phyloP scores from a whole-genome alignment of 2,888 invertebrate species.

The Aleiodes alternator region DNA sequence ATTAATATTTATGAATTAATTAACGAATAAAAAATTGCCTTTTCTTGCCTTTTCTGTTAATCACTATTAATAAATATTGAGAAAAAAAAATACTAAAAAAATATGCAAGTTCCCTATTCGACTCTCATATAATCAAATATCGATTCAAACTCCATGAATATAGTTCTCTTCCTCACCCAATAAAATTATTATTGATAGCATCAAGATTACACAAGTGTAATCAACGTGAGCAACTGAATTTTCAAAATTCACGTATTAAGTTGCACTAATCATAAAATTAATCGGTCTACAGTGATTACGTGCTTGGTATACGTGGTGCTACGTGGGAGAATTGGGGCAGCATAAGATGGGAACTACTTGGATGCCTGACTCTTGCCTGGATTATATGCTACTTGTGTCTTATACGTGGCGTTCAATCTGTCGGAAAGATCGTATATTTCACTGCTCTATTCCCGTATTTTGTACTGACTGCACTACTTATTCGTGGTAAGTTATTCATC shows the following conservation, averaged over 20 bases:
- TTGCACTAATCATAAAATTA: conserved; percentile 38
- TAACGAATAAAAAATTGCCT: too few relatives aligned
- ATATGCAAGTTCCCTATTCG: too few relatives aligned
- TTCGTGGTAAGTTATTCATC: conserved; percentile 64
- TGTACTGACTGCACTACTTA: conserved; percentile 81
- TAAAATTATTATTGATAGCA: too few relatives aligned
- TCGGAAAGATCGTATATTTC: conserved; percentile 90
- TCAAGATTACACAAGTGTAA: not conserved
- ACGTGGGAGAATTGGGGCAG: conserved; percentile 85
- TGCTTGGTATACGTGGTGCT: conserved; percentile 85
- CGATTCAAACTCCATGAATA: not conserved
- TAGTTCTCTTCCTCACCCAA: not conserved
- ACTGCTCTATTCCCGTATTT: conserved; percentile 85
- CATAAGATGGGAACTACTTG: conserved; percentile 88
- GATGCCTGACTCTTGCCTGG: conserved; percentile 88
- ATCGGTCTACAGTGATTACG: conserved; percentile 81
- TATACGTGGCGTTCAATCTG: conserved; percentile 91
- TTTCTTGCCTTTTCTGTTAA: too few relatives aligned
- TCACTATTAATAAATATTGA: too few relatives aligned
- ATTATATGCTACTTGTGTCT: conserved; percentile 90
- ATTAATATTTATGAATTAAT: too few relatives aligned
- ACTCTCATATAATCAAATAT: too few relatives aligned
- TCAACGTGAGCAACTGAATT: not conserved
- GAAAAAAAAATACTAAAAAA: too few relatives aligned
- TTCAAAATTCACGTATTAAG: conserved; percentile 26